Evolutionary conservation across 2,888 invertebrate genomes (phyloP), one percentile per base, ranked within the genome.

Genomic region (Agonopterix alstromeriana): DNA sequence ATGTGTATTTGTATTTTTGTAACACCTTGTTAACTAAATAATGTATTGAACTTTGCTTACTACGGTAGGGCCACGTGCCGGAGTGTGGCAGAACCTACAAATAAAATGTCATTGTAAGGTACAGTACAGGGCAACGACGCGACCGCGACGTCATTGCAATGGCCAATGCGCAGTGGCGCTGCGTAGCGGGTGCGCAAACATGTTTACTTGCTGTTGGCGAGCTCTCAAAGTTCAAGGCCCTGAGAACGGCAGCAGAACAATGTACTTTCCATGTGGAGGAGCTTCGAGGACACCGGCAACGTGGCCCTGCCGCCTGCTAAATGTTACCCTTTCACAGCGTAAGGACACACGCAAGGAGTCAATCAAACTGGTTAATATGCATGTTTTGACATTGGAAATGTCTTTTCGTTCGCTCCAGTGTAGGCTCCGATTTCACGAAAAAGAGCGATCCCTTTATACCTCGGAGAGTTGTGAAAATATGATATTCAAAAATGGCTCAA

Each of bases 171-270:
- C 81, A 82, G 73, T 78, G 73, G 60, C 81, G 82, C 73, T 27
- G 27, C 27, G 27, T 78, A 73, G 60, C 64, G 61, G 73, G 66
- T 71, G 77, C 77, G 78, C 81, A 87, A 87, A 87, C 85, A 86
- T 86, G 87, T 87, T 87, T 86, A 82, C 81, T 67, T 65, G 66
- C 67, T 86, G 87, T 87, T 87, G 85, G 82, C 81, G 67, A 65
- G 67, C 67, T 68, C 70, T 61, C 78, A 80, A 85, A 82, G 87
- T 88, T 87, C 86, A 88, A 86, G 87, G 86, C 70, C 73, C 80
- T 65, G 59, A 64, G 72, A 75, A 75, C 73, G 70, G 72, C 72
- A 63, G 60, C 59, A 63, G 70, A 75, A 71, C 74, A 68, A 72
- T 72, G 72, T 73, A 70, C 75, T 71, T 72, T 73, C 66, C 38